Evolutionary conservation across 2,797 vertebrate genomes (phyloP), one percentile per base, ranked within the genome.

Genomic region (Galaxias olidus): DNA sequence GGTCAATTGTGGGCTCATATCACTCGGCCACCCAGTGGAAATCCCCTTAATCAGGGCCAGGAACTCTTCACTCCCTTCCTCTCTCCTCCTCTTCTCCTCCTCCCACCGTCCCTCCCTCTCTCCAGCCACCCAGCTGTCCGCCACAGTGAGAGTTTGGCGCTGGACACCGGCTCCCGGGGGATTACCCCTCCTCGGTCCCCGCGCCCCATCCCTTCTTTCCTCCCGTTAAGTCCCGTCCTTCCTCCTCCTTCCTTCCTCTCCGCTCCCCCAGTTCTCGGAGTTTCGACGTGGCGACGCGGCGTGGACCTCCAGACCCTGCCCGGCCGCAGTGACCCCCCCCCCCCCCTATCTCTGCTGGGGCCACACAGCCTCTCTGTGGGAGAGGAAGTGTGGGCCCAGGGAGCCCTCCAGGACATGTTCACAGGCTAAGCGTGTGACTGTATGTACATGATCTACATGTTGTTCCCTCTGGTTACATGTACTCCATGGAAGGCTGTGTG

Each of bases 221-320:
- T 76, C 66, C 69, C 69, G 75, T 77, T 46, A 19, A 60, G 45
- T 11, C 73, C 78, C 71, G 75, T 84, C 81, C 79, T 74, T 65
- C 63, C 83, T 84, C 81, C 79, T 74, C 66, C 63, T 84, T 89
- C 84, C 80, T 81, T 65, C 82, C 43, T 19, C 72, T 55, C 81
- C 81, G 81, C 82, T 82, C 85, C 77, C 66, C 59, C 14, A 12
- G 43, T 14, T 44, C 9, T 6, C 6, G 30, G 30, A n/a, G n/a
- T n/a, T n/a, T 30, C 30, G 30, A 30, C 6, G 30, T 6, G 30
- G n/a, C n/a, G n/a, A n/a, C n/a, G n/a, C n/a, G n/a, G n/a, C n/a
- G n/a, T n/a, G n/a, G n/a, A n/a, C n/a, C n/a, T n/a, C n/a, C n/a
- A n/a, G n/a, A n/a, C n/a, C n/a, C n/a, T n/a, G n/a, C n/a, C n/a